phyloP scores from a whole-genome alignment of 2,888 invertebrate species.

The Drosophila melanocephala region DNA sequence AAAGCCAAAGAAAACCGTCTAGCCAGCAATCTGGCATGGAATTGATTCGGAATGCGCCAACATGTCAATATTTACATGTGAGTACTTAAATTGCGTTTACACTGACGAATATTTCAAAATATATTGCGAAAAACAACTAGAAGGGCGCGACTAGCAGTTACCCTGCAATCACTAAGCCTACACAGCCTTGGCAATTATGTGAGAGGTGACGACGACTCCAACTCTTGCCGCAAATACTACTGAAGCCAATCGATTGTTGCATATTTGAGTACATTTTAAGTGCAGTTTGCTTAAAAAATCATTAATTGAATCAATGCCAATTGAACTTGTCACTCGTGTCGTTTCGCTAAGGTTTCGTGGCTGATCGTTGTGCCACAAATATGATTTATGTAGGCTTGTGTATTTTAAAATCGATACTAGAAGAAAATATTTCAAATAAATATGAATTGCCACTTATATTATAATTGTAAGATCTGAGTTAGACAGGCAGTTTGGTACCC shows the following conservation, averaged over 20 bases:
- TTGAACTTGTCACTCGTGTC: slow-evolving; percentile 43
- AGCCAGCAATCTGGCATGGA: slow-evolving; percentile 2
- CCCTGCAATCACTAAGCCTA: not conserved
- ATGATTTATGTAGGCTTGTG: not conserved
- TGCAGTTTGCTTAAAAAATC: slow-evolving; percentile 34
- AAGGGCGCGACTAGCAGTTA: not conserved
- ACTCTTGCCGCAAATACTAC: slow-evolving; percentile 1
- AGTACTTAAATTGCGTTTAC: not conserved
- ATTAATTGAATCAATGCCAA: slow-evolving; percentile 51
- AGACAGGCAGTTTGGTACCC: not conserved
- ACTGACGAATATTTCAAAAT: slow-evolving; percentile 1
- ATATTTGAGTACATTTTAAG: slow-evolving; percentile 47
- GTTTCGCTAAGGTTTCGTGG: slow-evolving; percentile 17
- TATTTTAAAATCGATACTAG: too few species aligned
- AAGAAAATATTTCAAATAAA: not conserved
- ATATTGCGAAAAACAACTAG: not conserved
- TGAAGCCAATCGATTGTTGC: slow-evolving; percentile 16
- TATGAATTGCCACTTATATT: not conserved
- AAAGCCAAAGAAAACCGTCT: slow-evolving; percentile 12
- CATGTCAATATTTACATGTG: slow-evolving; percentile 1
- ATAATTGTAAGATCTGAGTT: not conserved
- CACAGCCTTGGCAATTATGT: not conserved
- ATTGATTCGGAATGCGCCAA: not conserved
- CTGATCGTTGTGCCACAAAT: slow-evolving; percentile 28
- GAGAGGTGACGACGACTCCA: not conserved